Base-by-base conservation (phyloP, 2,888 invertebrate genomes). In the Holacanthella duospinosa region DNA sequence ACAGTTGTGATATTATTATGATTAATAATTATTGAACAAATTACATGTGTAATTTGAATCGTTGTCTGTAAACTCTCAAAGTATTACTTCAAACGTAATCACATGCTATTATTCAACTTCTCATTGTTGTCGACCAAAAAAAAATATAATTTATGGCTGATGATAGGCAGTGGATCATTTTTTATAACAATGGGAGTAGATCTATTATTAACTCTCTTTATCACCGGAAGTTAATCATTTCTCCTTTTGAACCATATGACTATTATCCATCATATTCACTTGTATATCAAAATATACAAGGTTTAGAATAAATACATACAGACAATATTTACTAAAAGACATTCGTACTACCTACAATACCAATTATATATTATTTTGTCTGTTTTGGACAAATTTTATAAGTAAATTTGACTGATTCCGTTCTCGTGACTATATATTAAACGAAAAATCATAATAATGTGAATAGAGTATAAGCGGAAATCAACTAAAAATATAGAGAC, bases 191-290 rank as follows among this genome's bases (percentile, higher is more conserved):
- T 48, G 48, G 21, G 21, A 9, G 21, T 21, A 48, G 48, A 21
- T 48, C 48, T 21, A 48, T 48, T 21, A 48, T 48, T 48, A 9
- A 48, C 48, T n/a, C 21, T 48, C n/a, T 48, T 48, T 48, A 48
- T 48, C 48, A 48, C 48, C 12, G 48, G 48, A 48, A 48, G 48
- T 48, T 4, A 48, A n/a, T 48, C 48, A n/a, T 48, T 48, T 48
- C 21, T n/a, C n/a, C 21, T 48, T 48, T 4, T 48, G 12, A 16
- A 9, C 36, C 36, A 36, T 16, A 36, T 36, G 36, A 36, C n/a
- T 36, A 16, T 36, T 6, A 36, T 36, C 36, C 36, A 36, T 36
- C 36, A 16, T 16, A 36, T 36, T 6, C 36, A 16, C 36, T 16
- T 16, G 36, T 9, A 9, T 36, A 36, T 36, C n/a, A 36, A 36